Percentiles rank a stretch among this genome's conserved stretches.
phyloP scores from a whole-genome alignment of 2,888 invertebrate genomes.

The Troides oblongomaculatus region DNA sequence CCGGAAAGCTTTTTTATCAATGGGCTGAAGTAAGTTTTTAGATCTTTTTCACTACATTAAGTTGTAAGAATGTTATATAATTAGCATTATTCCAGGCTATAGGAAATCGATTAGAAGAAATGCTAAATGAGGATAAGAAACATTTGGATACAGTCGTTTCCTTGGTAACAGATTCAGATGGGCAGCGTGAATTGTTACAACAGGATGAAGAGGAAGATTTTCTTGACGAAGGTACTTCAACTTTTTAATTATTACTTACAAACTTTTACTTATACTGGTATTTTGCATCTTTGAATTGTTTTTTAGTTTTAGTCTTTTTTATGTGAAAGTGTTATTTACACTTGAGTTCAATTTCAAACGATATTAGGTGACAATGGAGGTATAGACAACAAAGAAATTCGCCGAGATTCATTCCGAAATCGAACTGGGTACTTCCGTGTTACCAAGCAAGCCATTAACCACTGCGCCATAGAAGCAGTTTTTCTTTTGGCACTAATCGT shows the following conservation, averaged over 20 bases:
- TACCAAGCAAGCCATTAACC: too few species aligned
- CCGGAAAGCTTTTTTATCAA: slow-evolving; percentile 98
- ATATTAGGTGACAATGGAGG: too few species aligned
- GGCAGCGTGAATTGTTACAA: slow-evolving; percentile 87
- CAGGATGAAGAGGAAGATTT: slow-evolving; percentile 98
- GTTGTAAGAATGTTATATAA: background rate
- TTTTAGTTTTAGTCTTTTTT: too few species aligned
- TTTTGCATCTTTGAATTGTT: too few species aligned
- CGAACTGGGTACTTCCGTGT: too few species aligned
- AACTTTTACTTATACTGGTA: too few species aligned
- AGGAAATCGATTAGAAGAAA: slow-evolving; percentile 94
- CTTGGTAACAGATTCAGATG: slow-evolving; percentile 86
- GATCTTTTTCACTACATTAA: background rate
- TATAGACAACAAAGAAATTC: too few species aligned
- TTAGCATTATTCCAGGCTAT: slow-evolving; percentile 77
- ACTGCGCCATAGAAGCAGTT: too few species aligned
- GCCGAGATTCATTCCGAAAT: too few species aligned
- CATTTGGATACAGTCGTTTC: slow-evolving; percentile 84
- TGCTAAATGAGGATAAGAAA: slow-evolving; percentile 89
- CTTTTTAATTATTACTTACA: background rate
- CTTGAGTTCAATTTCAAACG: too few species aligned
- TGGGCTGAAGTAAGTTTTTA: slow-evolving; percentile 90
- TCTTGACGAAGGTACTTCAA: slow-evolving; percentile 90
- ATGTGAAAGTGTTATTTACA: too few species aligned
- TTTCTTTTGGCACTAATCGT: background rate